phyloP scores from a whole-genome alignment of 2,888 invertebrate genomes.

The Strigamia crassipes region DNA sequence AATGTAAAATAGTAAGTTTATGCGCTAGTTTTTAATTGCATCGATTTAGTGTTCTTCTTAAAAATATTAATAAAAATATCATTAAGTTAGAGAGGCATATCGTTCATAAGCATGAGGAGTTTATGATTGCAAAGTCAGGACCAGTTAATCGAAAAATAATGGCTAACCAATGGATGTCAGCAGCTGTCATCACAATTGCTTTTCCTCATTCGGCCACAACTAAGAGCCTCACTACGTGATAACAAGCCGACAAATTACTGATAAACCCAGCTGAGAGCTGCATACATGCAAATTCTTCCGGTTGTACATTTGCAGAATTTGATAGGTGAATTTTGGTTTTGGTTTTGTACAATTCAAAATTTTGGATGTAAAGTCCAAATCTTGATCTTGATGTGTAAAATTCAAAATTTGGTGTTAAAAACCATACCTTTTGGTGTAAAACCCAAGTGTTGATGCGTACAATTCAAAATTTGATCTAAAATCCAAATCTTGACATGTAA shows the following conservation, averaged over 20 bases:
- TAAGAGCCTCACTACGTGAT: constrained; percentile 21
- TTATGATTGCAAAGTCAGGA: constrained; percentile 34
- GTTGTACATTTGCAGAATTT: no score
- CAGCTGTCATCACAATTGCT: constrained; percentile 37
- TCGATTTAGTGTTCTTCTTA: no score
- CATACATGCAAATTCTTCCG: not conserved
- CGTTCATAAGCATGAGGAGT: constrained; percentile 12
- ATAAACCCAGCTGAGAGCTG: not conserved
- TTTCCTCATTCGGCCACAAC: constrained; percentile 31
- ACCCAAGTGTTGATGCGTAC: no score
- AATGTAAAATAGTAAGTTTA: not conserved
- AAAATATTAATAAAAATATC: not conserved
- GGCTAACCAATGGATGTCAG: constrained; percentile 34
- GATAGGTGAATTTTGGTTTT: no score
- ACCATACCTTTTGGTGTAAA: no score
- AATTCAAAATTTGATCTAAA: no score
- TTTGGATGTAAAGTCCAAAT: no score
- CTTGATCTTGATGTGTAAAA: no score
- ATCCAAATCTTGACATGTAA: no score
- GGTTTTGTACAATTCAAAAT: no score
- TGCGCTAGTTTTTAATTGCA: no score
- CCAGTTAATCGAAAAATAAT: constrained; percentile 24
- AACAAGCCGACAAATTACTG: constrained; percentile 34
- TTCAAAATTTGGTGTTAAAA: no score
- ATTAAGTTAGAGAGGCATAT: not conserved